Evolutionary conservation across 2,113 vertebrate species (phyloP), one percentile per base, ranked within the genome.

Genomic region (Callionymus lyra): DNA sequence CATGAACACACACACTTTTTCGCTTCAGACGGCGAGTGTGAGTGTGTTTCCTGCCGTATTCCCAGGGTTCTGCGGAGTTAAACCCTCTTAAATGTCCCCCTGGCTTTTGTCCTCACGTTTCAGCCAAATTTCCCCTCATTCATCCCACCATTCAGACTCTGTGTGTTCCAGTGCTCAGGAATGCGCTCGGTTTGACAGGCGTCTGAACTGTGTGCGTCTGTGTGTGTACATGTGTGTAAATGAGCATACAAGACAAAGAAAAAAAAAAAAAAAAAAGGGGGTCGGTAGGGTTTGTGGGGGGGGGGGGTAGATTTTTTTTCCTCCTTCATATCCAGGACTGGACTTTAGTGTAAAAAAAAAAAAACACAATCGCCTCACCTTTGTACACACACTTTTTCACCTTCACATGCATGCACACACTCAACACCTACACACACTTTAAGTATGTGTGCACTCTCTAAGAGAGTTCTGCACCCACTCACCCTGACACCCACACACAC

Each of bases 21-120:
- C 50, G 8, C 53, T 44, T 55, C 61, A 56, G 44, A 52, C 38
- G 43, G 50, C 16, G 31, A 43, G 43, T 46, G 56, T 34, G 44
- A 38, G 56, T 44, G 53, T 44, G 58, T 32, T 1, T 54, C 62
- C 63, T 58, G 59, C 53, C 61, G 45, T 55, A 81, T 84, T 84
- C 83, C 81, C 80, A 81, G 65, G 80, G 74, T 82, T 80, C 64
- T 69, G 59, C 59, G 0, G 63, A 80, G 74, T 77, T 79, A 78
- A 82, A 76, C 66, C 79, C 77, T 80, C 72, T 81, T 84, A 83
- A 83, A 84, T 79, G 72, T 77, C 79, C 81, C 79, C 70, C 76
- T 78, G 70, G 77, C 77, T 78, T 84, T 85, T 85, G 82, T 84
- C 82, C 76, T 80, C 69, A 70, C 60, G 47, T 82, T 83, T 82